Percentiles rank a stretch among this genome's conserved stretches.
These are phyloP conservation scores for Drosophila prosaltans DNA, from an alignment of 1,140 invertebrate genomes.

Conservation along the genomic window DNA sequence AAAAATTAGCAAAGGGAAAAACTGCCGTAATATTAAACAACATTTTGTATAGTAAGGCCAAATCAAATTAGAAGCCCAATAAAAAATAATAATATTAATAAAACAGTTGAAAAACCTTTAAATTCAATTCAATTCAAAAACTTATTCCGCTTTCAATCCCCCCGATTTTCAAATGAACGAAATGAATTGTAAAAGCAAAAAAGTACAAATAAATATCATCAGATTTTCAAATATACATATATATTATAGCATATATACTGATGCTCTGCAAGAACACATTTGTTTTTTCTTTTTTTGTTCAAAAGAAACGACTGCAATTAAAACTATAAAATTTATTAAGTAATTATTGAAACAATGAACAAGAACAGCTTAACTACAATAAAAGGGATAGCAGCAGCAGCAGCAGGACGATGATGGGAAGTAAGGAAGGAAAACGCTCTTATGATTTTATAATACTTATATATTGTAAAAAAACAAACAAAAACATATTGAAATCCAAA, in stretches of 20 bases:
- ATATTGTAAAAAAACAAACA: slow-evolving; percentile 21
- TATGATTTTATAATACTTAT: slow-evolving; percentile 72
- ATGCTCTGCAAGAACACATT: slow-evolving; percentile 22
- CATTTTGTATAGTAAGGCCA: slow-evolving; percentile 2
- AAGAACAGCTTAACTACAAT: slow-evolving; percentile 42
- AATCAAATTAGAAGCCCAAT: background rate
- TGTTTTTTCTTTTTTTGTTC: slow-evolving; percentile 17
- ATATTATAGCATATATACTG: slow-evolving; percentile 15
- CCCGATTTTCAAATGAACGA: slow-evolving; percentile 8
- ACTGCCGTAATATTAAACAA: slow-evolving; percentile 7
- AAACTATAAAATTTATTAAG: slow-evolving; percentile 41
- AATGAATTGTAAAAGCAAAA: slow-evolving; percentile 8
- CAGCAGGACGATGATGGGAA: slow-evolving; percentile 3
- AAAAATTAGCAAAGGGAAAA: background rate
- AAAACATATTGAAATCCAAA: slow-evolving; percentile 13
- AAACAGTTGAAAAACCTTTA: no score
- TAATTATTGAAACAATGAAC: slow-evolving; percentile 16
- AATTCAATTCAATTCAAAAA: slow-evolving; percentile 3
- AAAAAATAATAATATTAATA: background rate
- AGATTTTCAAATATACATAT: background rate
- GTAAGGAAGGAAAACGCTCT: slow-evolving; percentile 68
- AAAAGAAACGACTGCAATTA: slow-evolving; percentile 62
- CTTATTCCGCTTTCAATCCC: slow-evolving; percentile 5
- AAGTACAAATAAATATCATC: slow-evolving; percentile 17
- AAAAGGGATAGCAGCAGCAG: slow-evolving; percentile 18